Percentiles rank a stretch among this genome's conserved stretches.
Conservation (phyloP, 2,888 invertebrate species). For the Ophonus ardosiacus region DNA sequence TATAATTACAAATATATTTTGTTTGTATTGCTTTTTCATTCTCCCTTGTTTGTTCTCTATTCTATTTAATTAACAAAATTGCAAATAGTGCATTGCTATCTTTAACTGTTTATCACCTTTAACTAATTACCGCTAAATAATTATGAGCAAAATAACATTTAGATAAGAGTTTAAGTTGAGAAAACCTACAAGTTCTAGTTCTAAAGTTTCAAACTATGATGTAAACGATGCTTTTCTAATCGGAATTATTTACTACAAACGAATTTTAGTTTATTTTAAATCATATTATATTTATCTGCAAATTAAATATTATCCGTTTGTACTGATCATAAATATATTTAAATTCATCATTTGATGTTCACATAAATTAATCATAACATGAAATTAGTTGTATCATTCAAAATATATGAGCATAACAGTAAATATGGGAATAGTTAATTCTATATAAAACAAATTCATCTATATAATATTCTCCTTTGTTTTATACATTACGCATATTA, state of each 20-base stretch:
- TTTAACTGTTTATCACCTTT: not conserved
- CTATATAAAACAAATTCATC: not conserved
- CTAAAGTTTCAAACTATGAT: not conserved
- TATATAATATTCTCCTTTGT: not conserved
- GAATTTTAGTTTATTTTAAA: not conserved
- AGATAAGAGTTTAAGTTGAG: not conserved
- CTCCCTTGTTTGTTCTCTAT: constrained; percentile 29
- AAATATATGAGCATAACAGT: not conserved
- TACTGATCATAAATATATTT: constrained; percentile 13
- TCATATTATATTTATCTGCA: not conserved
- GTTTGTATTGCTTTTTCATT: constrained; percentile 55
- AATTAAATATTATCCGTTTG: not conserved
- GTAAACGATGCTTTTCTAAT: not conserved
- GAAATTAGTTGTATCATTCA: not conserved
- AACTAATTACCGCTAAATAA: not conserved
- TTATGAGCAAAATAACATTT: not conserved
- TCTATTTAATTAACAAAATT: constrained; percentile 46
- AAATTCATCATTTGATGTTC: constrained; percentile 23
- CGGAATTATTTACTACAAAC: not conserved
- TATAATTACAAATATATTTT: constrained; percentile 51
- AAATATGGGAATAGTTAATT: constrained; percentile 1
- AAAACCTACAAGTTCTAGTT: not conserved
- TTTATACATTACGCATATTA: constrained; percentile 1
- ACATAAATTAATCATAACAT: constrained; percentile 36
- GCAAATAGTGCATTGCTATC: not conserved